Conservation (phyloP, 2,113 vertebrate species). For the Aegypius monachus region DNA sequence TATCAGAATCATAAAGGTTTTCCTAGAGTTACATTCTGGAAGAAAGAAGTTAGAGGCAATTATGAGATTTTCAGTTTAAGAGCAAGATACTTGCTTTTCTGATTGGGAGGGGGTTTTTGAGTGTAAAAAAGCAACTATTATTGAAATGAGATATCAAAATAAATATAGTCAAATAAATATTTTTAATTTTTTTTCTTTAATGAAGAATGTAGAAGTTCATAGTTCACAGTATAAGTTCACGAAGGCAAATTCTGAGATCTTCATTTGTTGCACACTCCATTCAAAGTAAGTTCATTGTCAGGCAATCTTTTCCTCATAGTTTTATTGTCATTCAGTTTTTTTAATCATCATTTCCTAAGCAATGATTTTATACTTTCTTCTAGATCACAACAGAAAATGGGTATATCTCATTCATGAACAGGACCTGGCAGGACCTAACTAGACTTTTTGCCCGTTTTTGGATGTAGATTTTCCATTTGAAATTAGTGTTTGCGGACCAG, state of each 20-base stretch:
- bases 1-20: not conserved
- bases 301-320: not conserved
- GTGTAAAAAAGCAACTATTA: not conserved
- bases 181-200: not conserved
- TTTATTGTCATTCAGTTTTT: not conserved
- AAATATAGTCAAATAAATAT: not conserved
- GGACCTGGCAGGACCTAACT: not conserved
- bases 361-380: not conserved
- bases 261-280: not conserved
- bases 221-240: not conserved
- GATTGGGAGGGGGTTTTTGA: rapidly evolving
- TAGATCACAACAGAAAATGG: not conserved
- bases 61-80: not conserved
- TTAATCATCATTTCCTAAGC: not conserved
- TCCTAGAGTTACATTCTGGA: not conserved
- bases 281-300: not conserved
- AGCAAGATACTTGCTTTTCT: not conserved
- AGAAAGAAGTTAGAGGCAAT: not conserved
- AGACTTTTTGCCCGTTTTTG: not conserved
- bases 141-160: not conserved
- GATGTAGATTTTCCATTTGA: not conserved
- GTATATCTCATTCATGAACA: not conserved
- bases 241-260: not conserved
- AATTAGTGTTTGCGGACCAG: not conserved
- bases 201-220: not conserved